Evolutionary conservation across 2,888 invertebrate genomes (phyloP).

Genomic region (Pasiphila rectangulata): DNA sequence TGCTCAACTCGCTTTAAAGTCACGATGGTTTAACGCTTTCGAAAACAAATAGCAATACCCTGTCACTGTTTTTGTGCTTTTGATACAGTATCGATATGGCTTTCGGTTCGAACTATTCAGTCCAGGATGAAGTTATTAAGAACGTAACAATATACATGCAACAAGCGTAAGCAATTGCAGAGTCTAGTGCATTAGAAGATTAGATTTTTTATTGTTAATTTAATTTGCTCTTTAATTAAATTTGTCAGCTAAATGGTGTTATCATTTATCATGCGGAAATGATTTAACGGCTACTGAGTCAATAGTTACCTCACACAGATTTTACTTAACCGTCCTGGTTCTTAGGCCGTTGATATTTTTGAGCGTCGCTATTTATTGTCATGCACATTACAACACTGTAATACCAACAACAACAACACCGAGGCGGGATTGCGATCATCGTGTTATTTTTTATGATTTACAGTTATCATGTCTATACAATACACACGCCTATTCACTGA

Average conservation of each 20-base stretch:
- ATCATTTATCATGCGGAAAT: conserved; percentile 33
- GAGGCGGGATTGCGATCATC: conserved; percentile 79
- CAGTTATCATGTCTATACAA: background rate
- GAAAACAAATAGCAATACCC: background rate
- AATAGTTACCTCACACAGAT: conserved; percentile 23
- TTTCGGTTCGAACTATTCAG: conserved; percentile 14
- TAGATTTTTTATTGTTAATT: conserved; percentile 12
- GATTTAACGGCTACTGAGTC: conserved; percentile 24
- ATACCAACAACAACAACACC: conserved; percentile 53
- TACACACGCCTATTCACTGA: conserved; percentile 10
- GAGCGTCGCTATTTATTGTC: conserved; percentile 48
- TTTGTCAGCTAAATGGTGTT: conserved; percentile 17
- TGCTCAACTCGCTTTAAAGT: conserved; percentile 21
- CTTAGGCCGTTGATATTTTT: conserved; percentile 22
- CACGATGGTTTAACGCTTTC: conserved; percentile 22
- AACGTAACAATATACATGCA: conserved; percentile 43
- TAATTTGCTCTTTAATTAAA: conserved; percentile 12
- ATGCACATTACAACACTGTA: conserved; percentile 61
- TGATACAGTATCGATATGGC: conserved; percentile 21
- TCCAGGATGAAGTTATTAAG: background rate
- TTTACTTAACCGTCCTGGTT: conserved; percentile 14
- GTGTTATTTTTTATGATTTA: conserved; percentile 44
- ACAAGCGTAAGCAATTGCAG: conserved; percentile 52
- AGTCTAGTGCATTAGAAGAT: conserved; percentile 32
- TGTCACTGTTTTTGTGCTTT: background rate